Evolutionary conservation across 2,888 invertebrate species (phyloP), one percentile per base, ranked within the genome.

Genomic region (Cheilosia vernalis): DNA sequence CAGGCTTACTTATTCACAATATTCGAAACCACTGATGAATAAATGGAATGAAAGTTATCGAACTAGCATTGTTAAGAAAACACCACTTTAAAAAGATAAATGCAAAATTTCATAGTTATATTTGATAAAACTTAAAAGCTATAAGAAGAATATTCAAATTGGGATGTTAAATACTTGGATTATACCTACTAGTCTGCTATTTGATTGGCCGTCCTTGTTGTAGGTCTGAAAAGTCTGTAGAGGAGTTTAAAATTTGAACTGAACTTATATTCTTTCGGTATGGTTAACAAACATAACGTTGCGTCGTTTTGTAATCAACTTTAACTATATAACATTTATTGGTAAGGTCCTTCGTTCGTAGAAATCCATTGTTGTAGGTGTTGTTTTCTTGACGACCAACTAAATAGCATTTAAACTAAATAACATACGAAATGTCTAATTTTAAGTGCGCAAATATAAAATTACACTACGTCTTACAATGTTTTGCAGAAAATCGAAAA

Each of bases 91-190:
- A 44, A 73, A 61, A 53, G 51, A 42, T 60, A 74, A 74, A 64
- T 74, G 66, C 76, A 66, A 64, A 66, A 53, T 76, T 66, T 9
- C 10, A 58, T 56, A 76, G 19, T 51, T 66, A 58, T 58, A 56
- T 56, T 51, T 58, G 15, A 19, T 56, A 30, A 5, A 40, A 15
- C 64, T 64, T 74, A 56, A 27, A 56, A 2, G 33, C 37, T 64
- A 42, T 3, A 51, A 6, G 33, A 37, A 44, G 7, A n/a, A 44
- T 17, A n/a, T 44, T n/a, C 7, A 44, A 44, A 44, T 6, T n/a
- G 44, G 42, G 17, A n/a, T 17, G n/a, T 17, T 17, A 44, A n/a
- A 42, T 42, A n/a, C 15, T 5, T 44, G 5, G n/a, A n/a, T 42
- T 15, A 42, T n/a, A 30, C 30, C 30, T 30, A 30, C 9, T 7